Conservation (phyloP, 2,888 invertebrate genomes). For the Harpalus rubripes region DNA sequence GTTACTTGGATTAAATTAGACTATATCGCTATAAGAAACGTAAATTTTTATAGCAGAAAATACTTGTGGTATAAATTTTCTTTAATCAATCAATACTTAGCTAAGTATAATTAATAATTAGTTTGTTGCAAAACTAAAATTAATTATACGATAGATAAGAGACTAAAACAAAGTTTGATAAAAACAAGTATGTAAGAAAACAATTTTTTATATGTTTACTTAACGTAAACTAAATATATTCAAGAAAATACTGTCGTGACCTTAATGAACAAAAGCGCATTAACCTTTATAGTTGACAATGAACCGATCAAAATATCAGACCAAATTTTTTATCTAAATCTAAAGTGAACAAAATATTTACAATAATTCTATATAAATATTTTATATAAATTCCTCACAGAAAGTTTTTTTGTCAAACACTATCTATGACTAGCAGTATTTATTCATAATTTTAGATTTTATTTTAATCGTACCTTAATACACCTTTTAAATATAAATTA, state of each 20-base stretch:
- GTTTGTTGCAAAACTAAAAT: not conserved
- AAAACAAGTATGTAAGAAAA: not conserved
- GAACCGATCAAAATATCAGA: conserved; percentile 44
- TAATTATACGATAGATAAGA: not conserved
- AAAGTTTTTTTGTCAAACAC: no score
- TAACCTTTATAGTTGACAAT: conserved; percentile 39
- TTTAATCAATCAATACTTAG: not conserved
- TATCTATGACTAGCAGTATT: no score
- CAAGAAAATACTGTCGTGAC: conserved; percentile 1
- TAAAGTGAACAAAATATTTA: not conserved
- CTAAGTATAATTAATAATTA: no score
- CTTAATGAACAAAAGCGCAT: conserved; percentile 33
- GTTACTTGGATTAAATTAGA: no score
- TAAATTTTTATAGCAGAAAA: not conserved
- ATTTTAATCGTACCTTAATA: no score
- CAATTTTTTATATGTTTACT: not conserved
- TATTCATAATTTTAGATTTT: no score
- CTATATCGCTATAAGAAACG: not conserved
- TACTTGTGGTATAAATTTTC: not conserved
- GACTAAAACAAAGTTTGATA: not conserved
- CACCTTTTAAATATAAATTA: no score
- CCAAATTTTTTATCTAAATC: conserved; percentile 9
- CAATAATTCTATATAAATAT: no score
- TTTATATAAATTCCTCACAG: no score
- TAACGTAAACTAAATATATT: not conserved